Base-by-base conservation (phyloP, 2,888 invertebrate species). In the Petrophora chlorosata region DNA sequence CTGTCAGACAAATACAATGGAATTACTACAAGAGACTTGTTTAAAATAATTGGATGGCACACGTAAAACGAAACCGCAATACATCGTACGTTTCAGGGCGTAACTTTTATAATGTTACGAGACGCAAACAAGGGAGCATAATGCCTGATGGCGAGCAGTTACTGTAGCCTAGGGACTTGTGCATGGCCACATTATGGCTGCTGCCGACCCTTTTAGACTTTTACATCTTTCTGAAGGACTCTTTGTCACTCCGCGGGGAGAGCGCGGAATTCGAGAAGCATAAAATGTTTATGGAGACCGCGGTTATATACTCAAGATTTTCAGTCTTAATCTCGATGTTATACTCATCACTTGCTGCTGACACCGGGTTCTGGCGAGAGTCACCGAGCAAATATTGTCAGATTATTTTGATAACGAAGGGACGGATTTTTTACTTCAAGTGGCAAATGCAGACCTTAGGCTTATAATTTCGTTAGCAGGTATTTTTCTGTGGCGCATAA, bases 221-320 rank as follows among this genome's bases (percentile, higher is more conserved):
- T 48, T 39, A 50, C 43, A 50, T 44, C 49, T 38, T 50, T 44
- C 44, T 43, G 49, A 50, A 50, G 43, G 34, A 43, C 39, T 44
- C 25, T 39, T 50, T 50, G 39, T 44, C 49, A 44, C 43, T 35
- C 49, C 49, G 43, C 34, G 33, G 49, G 43, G 49, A 50, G 5
- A 28, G 22, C 28, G 34, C 38, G 29, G 34, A 50, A 59, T 54
- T 59, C 49, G 28, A 28, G 38, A 38, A 50, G 49, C 59, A 53
- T 59, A 56, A 59, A 59, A 54, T 54, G 38, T 59, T 59, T 59
- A 59, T 56, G 42, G 40, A 36, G 39, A 52, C 54, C 45, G 33
- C 41, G 29, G 52, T 34, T 45, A 52, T 56, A 54, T 56, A 54
- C 40, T 53, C 53, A 40, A 48, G 47, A 56, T 59, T 53, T 54